A percentile compares a stretch with the other conserved stretches of the same genome.
Conservation (phyloP, 1,140 invertebrate genomes). For the Temnothorax longispinosus region DNA sequence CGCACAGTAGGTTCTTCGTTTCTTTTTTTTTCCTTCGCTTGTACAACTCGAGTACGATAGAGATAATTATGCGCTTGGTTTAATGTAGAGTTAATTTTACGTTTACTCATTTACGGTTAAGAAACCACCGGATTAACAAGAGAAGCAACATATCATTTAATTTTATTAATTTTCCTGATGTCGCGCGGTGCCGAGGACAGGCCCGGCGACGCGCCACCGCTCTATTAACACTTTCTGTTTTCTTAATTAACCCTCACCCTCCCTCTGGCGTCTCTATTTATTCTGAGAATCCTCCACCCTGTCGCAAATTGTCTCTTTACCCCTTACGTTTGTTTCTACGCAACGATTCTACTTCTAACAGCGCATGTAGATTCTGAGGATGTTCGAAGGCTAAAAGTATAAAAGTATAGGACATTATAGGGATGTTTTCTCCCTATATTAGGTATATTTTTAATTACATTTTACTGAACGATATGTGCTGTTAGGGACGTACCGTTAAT, state of each 20-base stretch:
- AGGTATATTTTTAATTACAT: not conserved
- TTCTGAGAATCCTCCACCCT: conserved; percentile 11
- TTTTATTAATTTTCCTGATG: conserved; percentile 82
- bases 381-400: not conserved
- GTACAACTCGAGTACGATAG: not conserved
- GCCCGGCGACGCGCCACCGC: not conserved
- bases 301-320: not conserved
- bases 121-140: conserved; percentile 82
- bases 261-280: conserved; percentile 29
- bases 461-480: not conserved
- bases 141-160: conserved; percentile 85
- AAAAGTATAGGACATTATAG: too few relatives aligned
- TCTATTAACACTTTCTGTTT: conserved; percentile 45
- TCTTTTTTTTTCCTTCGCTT: not conserved
- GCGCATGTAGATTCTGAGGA: not conserved
- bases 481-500: not conserved
- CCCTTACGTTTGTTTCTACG: not conserved
- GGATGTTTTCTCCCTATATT: too few relatives aligned
- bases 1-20: not conserved
- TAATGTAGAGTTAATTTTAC: conserved; percentile 79
- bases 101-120: conserved; percentile 72
- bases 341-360: not conserved
- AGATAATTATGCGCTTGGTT: conserved; percentile 62
- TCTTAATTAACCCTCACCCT: conserved; percentile 1
- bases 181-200: conserved; percentile 32